Base-by-base conservation (phyloP, 30 jellyfish, hydroid and myxozoan species). In the Sanderia malayensis region DNA sequence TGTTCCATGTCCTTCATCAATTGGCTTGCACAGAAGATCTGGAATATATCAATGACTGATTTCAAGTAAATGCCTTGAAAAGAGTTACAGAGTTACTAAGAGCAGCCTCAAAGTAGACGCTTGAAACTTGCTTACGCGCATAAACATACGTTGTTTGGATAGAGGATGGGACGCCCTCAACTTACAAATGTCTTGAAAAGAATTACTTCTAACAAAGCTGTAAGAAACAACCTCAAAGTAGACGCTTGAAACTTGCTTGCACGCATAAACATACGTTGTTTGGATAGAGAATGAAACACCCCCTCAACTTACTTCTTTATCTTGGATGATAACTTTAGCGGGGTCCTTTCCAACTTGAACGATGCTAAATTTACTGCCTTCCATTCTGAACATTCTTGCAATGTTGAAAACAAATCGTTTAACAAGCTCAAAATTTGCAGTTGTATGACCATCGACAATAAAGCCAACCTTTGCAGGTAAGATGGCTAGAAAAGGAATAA, bases 351-450 rank as follows among this genome's bases (percentile, higher is more conserved):
- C 94, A 45, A 68, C 64, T 24, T 70, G 82, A 1, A 81, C 84
- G 24, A 81, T 70, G 70, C 73, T 81, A 69, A 57, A 81, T 27
- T 44, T 62, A 44, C 79, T 81, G n/a, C 94, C 94, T 58, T 69
- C 85, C 28, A 81, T 32, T 24, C 81, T 74, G 83, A 81, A 81
- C 77, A 81, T 45, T 70, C 94, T 81, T 11, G 58, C 85, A 25
- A 81, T 70, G 94, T 81, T 81, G 83, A 68, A 81, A 25, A 70
- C 55, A 33, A 81, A 81, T 7, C 94, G 83, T 31, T 79, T 67
- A 46, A 79, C 29, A 20, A 79, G 78, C 73, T 79, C 91, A 34
- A 79, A 66, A 63, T 79, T 79, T 31, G 76, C 83, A 0, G 77
- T 18, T 47, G 91, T 79, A 20, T 61, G 31, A 17, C 82, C 91